These are phyloP conservation scores for Bathybates hornii DNA, from an alignment of 2,113 vertebrate species.

Conservation along the genomic window DNA sequence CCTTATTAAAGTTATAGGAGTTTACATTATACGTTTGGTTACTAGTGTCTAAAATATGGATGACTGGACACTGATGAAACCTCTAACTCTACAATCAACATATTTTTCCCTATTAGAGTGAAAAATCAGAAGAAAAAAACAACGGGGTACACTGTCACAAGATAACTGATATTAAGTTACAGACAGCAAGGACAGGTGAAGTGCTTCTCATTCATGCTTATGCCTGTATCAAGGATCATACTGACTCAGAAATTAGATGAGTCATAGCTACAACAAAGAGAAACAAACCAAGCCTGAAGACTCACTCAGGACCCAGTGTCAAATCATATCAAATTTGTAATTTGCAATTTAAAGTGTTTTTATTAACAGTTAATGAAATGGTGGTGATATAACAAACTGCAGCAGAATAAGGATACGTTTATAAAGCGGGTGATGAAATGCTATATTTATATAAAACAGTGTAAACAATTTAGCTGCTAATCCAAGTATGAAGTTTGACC, in stretches of 20 bases:
- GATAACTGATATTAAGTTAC: conserved; percentile 36
- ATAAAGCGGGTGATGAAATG: neutral
- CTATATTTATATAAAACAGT: neutral
- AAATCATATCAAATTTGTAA: neutral
- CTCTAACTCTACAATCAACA: neutral
- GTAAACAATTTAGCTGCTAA: neutral
- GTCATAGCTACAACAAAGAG: neutral
- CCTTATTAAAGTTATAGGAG: neutral
- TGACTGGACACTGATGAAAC: neutral
- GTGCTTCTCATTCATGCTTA: neutral
- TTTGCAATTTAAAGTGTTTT: neutral
- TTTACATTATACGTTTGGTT: neutral
- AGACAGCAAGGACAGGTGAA: neutral
- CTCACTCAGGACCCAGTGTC: neutral
- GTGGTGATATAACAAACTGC: neutral
- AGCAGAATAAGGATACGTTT: neutral
- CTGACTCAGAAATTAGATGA: neutral
- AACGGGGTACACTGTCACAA: neutral
- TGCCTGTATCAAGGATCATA: neutral
- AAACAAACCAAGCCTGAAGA: neutral
- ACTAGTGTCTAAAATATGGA: neutral
- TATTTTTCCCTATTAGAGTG: neutral
- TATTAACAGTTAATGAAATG: neutral
- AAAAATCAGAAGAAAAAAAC: neutral
- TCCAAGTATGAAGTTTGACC: neutral